phyloP scores from a whole-genome alignment of 2,888 invertebrate species.

The Deilephila elpenor region DNA sequence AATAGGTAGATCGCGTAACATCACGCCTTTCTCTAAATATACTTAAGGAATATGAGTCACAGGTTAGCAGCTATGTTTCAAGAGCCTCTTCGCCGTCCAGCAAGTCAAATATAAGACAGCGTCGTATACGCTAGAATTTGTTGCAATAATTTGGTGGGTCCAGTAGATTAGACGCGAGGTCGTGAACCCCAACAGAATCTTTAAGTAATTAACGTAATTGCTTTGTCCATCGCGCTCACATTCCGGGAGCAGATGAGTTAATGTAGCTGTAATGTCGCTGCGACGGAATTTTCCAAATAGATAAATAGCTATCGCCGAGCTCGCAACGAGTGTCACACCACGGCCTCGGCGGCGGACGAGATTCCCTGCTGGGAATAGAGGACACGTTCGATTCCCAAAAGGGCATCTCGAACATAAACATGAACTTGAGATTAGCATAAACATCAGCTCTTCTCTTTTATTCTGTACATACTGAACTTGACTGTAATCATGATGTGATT shows the following conservation, averaged over 20 bases:
- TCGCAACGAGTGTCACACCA: neutral
- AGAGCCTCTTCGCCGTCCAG: neutral
- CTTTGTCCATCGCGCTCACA: neutral
- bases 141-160: neutral
- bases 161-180: constrained; percentile 36
- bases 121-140: too few species aligned
- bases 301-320: neutral
- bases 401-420: neutral
- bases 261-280: neutral
- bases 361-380: neutral
- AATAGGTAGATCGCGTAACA: too few species aligned
- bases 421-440: too few species aligned
- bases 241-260: constrained; percentile 5
- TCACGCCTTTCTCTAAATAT: too few species aligned
- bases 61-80: too few species aligned
- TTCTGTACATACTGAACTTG: too few species aligned
- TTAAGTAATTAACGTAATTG: constrained; percentile 4
- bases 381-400: neutral
- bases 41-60: too few species aligned
- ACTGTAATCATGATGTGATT: too few species aligned
- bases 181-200: neutral
- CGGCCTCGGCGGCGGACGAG: neutral
- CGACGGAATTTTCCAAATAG: neutral
- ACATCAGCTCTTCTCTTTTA: too few species aligned
- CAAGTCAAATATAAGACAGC: too few species aligned